phyloP scores from a whole-genome alignment of 2,888 invertebrate species.

The Camptogramma bilineatum region DNA sequence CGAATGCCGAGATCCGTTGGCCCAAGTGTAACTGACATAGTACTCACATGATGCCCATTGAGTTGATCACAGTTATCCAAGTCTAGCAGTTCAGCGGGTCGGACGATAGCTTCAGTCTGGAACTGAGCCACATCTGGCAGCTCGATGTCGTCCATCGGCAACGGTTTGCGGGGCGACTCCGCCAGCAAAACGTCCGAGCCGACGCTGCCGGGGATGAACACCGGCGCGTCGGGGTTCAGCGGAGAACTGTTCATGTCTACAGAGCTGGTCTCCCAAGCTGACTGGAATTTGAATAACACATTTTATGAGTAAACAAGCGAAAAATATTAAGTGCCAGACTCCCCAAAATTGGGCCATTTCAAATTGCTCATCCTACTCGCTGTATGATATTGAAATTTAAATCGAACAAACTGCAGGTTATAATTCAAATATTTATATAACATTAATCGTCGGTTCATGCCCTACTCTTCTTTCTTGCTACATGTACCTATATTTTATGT shows the following conservation, averaged over 20 bases:
- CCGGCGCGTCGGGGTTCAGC: conserved; percentile 94
- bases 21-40: no score
- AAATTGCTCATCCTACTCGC: no score
- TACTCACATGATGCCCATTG: conserved; percentile 84
- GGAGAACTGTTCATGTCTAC: conserved; percentile 91
- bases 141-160: conserved; percentile 87
- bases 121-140: conserved; percentile 87
- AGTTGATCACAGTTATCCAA: conserved; percentile 83
- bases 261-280: conserved; percentile 80
- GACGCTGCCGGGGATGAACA: conserved; percentile 89
- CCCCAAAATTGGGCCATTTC: no score
- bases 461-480: no score
- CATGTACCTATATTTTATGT: no score
- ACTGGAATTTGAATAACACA: conserved; percentile 64
- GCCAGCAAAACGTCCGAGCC: conserved; percentile 85
- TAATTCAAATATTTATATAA: no score
- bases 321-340: no score
- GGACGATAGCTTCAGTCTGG: conserved; percentile 86
- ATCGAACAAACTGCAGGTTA: no score
- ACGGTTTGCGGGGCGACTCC: conserved; percentile 90
- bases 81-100: conserved; percentile 86
- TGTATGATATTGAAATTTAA: no score
- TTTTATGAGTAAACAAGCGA: background rate
- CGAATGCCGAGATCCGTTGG: no score
- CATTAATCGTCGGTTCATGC: no score